Conservation (phyloP, 2,888 invertebrate species). For the Torymus texanus region DNA sequence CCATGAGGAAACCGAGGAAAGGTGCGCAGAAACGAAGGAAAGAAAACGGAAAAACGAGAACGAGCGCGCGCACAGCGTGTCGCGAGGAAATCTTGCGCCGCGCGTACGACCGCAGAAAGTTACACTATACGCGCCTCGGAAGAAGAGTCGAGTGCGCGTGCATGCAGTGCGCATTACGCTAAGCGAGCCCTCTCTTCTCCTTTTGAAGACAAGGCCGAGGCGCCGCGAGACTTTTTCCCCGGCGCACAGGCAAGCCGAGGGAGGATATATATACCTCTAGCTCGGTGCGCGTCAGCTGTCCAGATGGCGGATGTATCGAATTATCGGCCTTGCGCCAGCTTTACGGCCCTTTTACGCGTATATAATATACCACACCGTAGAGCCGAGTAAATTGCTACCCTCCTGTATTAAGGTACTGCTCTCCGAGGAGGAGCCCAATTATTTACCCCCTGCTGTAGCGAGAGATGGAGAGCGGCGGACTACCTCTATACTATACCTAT, state of each 20-base stretch:
- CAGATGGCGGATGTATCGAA: slow-evolving; percentile 54
- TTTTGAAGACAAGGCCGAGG: not conserved
- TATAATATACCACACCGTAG: not conserved
- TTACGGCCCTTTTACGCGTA: slow-evolving; percentile 38
- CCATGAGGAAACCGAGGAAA: no score
- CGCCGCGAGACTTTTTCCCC: slow-evolving; percentile 13
- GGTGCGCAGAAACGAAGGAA: not conserved
- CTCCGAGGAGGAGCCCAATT: slow-evolving; percentile 28
- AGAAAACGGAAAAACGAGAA: slow-evolving; percentile 41
- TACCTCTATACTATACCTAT: no score
- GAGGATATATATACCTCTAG: no score
- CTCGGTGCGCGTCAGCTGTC: slow-evolving; percentile 27
- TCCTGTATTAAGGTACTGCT: not conserved
- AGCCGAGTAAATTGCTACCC: slow-evolving; percentile 15
- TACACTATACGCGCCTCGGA: not conserved
- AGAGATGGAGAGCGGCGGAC: no score
- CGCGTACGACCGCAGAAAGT: not conserved
- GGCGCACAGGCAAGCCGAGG: not conserved
- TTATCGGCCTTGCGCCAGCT: slow-evolving; percentile 46
- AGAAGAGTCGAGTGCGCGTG: not conserved
- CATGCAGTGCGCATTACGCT: slow-evolving; percentile 8
- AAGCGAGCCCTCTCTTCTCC: not conserved
- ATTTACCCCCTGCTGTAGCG: not conserved
- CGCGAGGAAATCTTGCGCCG: not conserved
- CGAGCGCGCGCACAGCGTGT: not conserved